phyloP scores from a whole-genome alignment of 1,140 invertebrate species.

The Musca domestica region DNA sequence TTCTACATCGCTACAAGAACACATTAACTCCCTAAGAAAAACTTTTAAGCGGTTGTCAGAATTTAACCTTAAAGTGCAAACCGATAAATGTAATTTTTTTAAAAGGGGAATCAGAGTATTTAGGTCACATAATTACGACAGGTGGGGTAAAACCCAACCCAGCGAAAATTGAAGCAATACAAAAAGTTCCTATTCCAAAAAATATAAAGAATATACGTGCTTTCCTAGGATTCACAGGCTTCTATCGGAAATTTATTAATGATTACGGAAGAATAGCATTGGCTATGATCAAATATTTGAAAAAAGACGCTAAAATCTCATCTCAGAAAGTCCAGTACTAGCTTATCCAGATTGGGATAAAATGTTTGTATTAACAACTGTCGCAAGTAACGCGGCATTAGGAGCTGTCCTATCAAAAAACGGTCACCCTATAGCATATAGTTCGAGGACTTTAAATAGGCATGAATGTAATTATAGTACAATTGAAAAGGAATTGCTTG shows the following conservation, averaged over 20 bases:
- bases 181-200: slow-evolving; percentile 25
- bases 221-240: slow-evolving; percentile 28
- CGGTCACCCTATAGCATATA: too few relatives aligned
- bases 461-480: too few relatives aligned
- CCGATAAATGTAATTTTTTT: slow-evolving; percentile 23
- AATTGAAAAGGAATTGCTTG: too few relatives aligned
- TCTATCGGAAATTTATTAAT: slow-evolving; percentile 29
- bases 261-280: slow-evolving; percentile 29
- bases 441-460: too few relatives aligned
- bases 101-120: slow-evolving; percentile 26
- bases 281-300: slow-evolving; percentile 28
- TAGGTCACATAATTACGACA: slow-evolving; percentile 29
- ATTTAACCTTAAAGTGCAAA: slow-evolving; percentile 4
- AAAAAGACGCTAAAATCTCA: slow-evolving; percentile 29
- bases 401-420: too few relatives aligned
- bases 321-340: slow-evolving; percentile 20
- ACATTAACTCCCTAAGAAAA: background rate
- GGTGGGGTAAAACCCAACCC: too few relatives aligned
- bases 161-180: slow-evolving; percentile 31
- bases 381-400: too few relatives aligned
- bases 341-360: slow-evolving; percentile 25
- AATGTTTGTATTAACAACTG: slow-evolving; percentile 28
- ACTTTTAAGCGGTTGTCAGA: background rate
- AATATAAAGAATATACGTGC: slow-evolving; percentile 27
- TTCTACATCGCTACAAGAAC: too few relatives aligned